A percentile compares a stretch with the other conserved stretches of the same genome.
Conservation (phyloP, 2,113 vertebrate species). For the Stictonetta naevosa region DNA sequence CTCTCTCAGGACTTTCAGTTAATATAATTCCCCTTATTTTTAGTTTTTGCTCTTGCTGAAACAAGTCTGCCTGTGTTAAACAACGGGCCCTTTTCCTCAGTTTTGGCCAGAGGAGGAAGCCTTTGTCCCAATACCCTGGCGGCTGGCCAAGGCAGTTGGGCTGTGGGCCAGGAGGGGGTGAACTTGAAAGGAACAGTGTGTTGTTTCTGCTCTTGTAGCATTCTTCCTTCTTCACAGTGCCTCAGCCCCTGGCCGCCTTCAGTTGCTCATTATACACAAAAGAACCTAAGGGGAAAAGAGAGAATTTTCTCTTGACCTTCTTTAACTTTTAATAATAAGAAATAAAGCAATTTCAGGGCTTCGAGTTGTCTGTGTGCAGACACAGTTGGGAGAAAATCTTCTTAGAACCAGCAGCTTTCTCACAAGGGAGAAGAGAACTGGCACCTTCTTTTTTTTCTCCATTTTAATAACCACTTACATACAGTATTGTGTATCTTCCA, state of each 20-base stretch:
- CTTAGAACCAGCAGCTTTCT: not conserved
- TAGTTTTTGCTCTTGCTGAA: conserved; percentile 43
- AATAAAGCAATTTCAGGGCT: not conserved
- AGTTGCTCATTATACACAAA: conserved; percentile 27
- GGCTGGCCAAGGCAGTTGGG: conserved; percentile 19
- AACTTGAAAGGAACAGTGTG: conserved; percentile 69
- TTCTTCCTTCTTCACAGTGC: conserved; percentile 51
- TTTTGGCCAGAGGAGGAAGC: conserved; percentile 60
- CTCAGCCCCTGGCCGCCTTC: conserved; percentile 42
- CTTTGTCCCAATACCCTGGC: conserved; percentile 56
- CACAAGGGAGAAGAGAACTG: not conserved
- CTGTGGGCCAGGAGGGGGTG: conserved; percentile 53
- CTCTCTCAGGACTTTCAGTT: conserved; percentile 42
- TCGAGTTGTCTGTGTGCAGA: not conserved
- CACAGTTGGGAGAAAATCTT: not conserved
- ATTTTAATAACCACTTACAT: not conserved
- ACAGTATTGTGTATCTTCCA: not conserved
- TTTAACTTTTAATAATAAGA: conserved; percentile 38
- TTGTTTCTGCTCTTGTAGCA: conserved; percentile 63
- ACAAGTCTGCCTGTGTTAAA: conserved; percentile 63
- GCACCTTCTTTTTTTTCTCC: not conserved
- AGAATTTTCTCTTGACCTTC: conserved; percentile 18
- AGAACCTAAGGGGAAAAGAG: conserved; percentile 39
- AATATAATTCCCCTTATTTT: conserved; percentile 42
- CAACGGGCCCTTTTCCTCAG: conserved; percentile 36